Percentiles rank a stretch among this genome's conserved stretches.
These are phyloP conservation scores for Ivindomyrus marchei DNA, from an alignment of 2,113 vertebrate species.

Conservation along the genomic window DNA sequence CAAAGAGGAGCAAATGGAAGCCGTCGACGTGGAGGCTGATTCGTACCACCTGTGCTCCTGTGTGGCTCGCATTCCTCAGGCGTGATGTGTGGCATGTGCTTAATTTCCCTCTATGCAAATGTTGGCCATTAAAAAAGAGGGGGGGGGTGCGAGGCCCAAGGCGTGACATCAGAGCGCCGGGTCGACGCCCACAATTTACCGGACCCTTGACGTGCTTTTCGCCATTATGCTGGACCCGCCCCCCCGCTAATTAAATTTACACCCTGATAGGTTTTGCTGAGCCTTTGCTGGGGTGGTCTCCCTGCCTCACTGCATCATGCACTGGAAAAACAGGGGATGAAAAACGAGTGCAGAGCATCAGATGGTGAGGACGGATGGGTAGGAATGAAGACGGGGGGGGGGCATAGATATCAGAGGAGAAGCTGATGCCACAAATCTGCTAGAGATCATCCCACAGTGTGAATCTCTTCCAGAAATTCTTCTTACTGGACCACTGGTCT, in stretches of 20 bases:
- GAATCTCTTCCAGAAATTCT: not conserved
- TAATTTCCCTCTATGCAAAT: constrained; percentile 47
- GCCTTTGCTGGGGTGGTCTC: constrained; percentile 58
- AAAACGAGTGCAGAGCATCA: constrained; percentile 42
- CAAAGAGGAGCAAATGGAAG: constrained; percentile 16
- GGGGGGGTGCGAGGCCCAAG: constrained; percentile 22
- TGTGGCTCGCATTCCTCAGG: constrained; percentile 26
- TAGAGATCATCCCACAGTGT: not conserved
- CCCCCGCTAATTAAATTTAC: constrained; percentile 70
- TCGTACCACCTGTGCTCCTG: constrained; percentile 44
- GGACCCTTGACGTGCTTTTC: constrained; percentile 50
- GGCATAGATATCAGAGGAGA: not conserved
- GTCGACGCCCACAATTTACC: constrained; percentile 45
- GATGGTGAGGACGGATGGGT: not conserved
- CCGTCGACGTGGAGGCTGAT: constrained; percentile 32
- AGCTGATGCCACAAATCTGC: not conserved
- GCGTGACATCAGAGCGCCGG: constrained; percentile 37
- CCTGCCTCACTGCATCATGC: constrained; percentile 67
- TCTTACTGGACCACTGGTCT: not conserved
- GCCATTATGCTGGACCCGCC: constrained; percentile 57
- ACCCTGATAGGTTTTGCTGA: constrained; percentile 69
- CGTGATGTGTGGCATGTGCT: constrained; percentile 16
- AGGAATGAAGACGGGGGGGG: not conserved
- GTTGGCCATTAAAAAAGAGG: constrained; percentile 47
- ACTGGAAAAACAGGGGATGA: constrained; percentile 57